Conservation (phyloP, 2,888 invertebrate genomes). For the Diarsia dahlii region DNA sequence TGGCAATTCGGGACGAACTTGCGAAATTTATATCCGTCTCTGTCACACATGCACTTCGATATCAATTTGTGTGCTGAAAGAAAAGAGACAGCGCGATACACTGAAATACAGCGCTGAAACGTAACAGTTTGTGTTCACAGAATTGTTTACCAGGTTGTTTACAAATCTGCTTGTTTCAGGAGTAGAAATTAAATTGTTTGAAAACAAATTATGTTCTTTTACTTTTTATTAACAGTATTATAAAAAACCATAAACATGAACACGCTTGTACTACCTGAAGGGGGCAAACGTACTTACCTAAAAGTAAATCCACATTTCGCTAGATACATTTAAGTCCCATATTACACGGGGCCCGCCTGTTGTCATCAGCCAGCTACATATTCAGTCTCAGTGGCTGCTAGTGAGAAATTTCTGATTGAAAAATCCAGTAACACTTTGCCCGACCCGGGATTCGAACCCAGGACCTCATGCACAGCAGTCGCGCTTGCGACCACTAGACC, state of each 20-base stretch:
- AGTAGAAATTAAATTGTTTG: conserved; percentile 27
- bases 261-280: no score
- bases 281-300: no score
- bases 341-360: no score
- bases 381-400: no score
- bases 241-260: not conserved
- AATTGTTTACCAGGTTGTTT: conserved; percentile 51
- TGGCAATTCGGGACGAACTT: conserved; percentile 68
- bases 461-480: no score
- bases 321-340: no score
- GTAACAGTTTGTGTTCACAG: conserved; percentile 49
- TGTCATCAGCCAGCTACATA: no score
- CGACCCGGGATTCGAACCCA: no score
- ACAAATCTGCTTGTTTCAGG: conserved; percentile 43
- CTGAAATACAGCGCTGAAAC: conserved; percentile 69
- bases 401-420: no score
- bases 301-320: no score
- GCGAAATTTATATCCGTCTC: conserved; percentile 82
- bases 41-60: conserved; percentile 75
- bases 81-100: conserved; percentile 70
- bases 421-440: no score
- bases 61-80: conserved; percentile 78
- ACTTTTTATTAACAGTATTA: not conserved
- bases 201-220: conserved; percentile 31
- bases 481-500: no score